These are phyloP conservation scores for Archips xylosteana DNA, from an alignment of 2,888 invertebrate genomes.

Conservation along the genomic window DNA sequence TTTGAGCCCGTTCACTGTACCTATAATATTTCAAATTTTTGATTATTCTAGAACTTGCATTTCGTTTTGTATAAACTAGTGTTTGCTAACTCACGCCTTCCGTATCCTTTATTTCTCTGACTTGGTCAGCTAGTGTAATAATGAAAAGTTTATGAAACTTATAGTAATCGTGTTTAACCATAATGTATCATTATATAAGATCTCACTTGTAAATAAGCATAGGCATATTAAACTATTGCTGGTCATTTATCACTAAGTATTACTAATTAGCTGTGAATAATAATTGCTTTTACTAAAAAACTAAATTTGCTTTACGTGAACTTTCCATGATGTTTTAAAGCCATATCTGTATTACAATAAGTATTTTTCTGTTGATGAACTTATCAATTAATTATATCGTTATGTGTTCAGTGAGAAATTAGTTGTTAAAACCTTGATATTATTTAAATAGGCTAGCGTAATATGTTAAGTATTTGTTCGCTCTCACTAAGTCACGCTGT, in stretches of 20 bases:
- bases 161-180: constrained; percentile 60
- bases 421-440: constrained; percentile 68
- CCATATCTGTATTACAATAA: constrained; percentile 40
- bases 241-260: constrained; percentile 44
- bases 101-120: constrained; percentile 57
- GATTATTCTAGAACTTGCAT: constrained; percentile 20
- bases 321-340: constrained; percentile 34
- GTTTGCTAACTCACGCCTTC: constrained; percentile 69
- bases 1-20: constrained; percentile 39
- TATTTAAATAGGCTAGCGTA: constrained; percentile 63
- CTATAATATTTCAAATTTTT: constrained; percentile 26
- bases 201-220: constrained; percentile 79
- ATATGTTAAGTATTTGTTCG: constrained; percentile 57
- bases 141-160: constrained; percentile 74
- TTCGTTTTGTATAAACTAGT: constrained; percentile 53
- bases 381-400: constrained; percentile 40
- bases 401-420: constrained; percentile 78
- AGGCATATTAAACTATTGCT: constrained; percentile 48
- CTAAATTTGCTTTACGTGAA: constrained; percentile 27
- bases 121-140: constrained; percentile 66
- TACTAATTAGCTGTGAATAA: constrained; percentile 42
- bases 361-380: constrained; percentile 37
- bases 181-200: constrained; percentile 63
- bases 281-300: constrained; percentile 38
- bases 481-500: constrained; percentile 56